Conservation (phyloP, 2,113 vertebrate genomes). For the Alethe diademata region DNA sequence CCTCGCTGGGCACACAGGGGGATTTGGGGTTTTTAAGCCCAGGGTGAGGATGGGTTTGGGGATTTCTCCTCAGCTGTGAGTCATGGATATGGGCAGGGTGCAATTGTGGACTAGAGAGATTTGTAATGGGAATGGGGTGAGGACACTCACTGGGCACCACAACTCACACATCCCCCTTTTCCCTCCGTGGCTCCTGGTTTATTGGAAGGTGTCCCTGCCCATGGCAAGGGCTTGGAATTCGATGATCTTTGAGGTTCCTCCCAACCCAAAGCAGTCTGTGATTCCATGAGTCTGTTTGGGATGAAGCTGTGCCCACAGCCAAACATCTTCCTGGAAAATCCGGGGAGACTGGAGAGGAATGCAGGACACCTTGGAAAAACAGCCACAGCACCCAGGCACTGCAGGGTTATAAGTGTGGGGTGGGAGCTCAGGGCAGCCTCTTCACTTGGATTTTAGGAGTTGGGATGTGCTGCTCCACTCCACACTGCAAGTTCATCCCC, state of each 20-base stretch:
- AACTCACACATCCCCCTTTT: not conserved
- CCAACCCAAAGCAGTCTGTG: not conserved
- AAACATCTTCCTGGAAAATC: not conserved
- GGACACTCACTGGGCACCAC: not conserved
- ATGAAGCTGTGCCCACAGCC: not conserved
- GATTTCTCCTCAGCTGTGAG: not conserved
- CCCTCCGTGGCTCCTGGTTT: not conserved
- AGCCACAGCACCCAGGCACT: fast-evolving
- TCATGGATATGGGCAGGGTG: fast-evolving
- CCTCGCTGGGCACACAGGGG: not conserved
- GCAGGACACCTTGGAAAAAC: not conserved
- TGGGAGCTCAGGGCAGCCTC: not conserved
- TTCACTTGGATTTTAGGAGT: not conserved
- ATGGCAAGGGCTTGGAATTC: fast-evolving
- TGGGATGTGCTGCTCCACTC: not conserved
- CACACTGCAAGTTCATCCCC: not conserved
- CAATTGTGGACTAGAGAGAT: not conserved
- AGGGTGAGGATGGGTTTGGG: not conserved
- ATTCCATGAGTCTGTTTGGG: fast-evolving
- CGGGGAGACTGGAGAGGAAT: fast-evolving
- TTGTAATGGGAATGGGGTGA: not conserved
- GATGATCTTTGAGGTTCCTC: not conserved
- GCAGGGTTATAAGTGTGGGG: fast-evolving
- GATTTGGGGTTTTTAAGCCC: not conserved
- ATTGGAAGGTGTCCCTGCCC: not conserved